A percentile compares a stretch with the other conserved stretches of the same genome.
Conservation (phyloP, 2,888 invertebrate species). For the Chrysopilus asiliformis region DNA sequence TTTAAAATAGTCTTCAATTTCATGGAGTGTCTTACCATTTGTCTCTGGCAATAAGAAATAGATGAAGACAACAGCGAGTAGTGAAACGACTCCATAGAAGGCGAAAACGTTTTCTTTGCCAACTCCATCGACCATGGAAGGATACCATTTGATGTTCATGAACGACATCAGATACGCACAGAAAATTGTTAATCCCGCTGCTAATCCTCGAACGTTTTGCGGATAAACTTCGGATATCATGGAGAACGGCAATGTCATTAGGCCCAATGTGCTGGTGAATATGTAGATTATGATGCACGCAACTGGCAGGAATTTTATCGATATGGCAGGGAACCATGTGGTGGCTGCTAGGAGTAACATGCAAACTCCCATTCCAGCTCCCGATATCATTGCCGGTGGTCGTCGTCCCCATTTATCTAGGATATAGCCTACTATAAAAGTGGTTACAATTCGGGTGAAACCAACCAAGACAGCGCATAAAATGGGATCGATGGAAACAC, state of each 20-base stretch:
- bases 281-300: conserved; percentile 27
- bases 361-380: conserved; percentile 45
- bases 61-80: conserved; percentile 44
- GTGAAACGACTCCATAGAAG: conserved; percentile 44
- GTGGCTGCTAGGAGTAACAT: conserved; percentile 42
- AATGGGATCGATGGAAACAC: conserved; percentile 49
- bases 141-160: conserved; percentile 51
- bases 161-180: conserved; percentile 51
- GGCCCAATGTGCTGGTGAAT: conserved; percentile 39
- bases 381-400: conserved; percentile 49
- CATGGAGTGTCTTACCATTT: conserved; percentile 50
- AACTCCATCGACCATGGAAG: conserved; percentile 43
- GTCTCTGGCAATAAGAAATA: conserved; percentile 54
- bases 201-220: conserved; percentile 45
- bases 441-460: conserved; percentile 45
- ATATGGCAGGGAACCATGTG: conserved; percentile 30
- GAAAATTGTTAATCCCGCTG: conserved; percentile 53
- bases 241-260: conserved; percentile 55
- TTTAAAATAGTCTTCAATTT: conserved; percentile 46
- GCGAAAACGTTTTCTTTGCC: conserved; percentile 50
- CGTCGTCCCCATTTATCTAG: conserved; percentile 49
- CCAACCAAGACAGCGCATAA: conserved; percentile 53
- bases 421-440: conserved; percentile 47
- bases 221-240: conserved; percentile 63
- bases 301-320: conserved; percentile 26